Evolutionary conservation across 2,888 invertebrate genomes (phyloP).

Genomic region (Iphiclides podalirius): DNA sequence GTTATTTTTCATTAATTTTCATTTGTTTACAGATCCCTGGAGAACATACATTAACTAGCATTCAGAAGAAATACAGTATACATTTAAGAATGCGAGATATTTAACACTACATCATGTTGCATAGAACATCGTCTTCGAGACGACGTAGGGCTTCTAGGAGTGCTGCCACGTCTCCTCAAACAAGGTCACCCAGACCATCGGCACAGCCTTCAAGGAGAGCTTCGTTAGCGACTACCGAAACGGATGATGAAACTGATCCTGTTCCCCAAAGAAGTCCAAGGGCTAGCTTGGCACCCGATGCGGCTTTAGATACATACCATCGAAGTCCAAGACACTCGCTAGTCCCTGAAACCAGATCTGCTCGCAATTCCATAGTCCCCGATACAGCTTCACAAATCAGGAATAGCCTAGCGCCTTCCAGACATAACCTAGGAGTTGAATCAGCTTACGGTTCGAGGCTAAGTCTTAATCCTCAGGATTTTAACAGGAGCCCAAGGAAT

Average conservation of each 20-base stretch:
- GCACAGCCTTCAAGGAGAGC: constrained; percentile 75
- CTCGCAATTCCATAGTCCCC: constrained; percentile 82
- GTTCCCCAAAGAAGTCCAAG: constrained; percentile 73
- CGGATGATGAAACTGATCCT: constrained; percentile 78
- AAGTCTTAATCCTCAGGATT: constrained; percentile 80
- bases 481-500: constrained; percentile 71
- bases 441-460: constrained; percentile 75
- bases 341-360: constrained; percentile 77
- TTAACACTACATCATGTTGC: constrained; percentile 75
- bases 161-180: constrained; percentile 82
- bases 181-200: constrained; percentile 72
- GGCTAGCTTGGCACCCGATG: constrained; percentile 81
- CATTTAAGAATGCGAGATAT: not conserved
- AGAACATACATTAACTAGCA: not conserved
- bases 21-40: constrained; percentile 1
- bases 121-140: constrained; percentile 83
- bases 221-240: constrained; percentile 82
- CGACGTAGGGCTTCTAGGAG: constrained; percentile 84
- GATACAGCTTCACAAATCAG: constrained; percentile 77
- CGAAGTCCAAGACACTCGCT: constrained; percentile 80
- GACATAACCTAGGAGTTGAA: constrained; percentile 82
- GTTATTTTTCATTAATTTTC: not conserved
- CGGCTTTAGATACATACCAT: constrained; percentile 71
- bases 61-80: too few species aligned
- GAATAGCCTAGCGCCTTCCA: constrained; percentile 77